These are phyloP conservation scores for Unio pictorum DNA, from an alignment of 2,888 invertebrate species.

Conservation along the genomic window DNA sequence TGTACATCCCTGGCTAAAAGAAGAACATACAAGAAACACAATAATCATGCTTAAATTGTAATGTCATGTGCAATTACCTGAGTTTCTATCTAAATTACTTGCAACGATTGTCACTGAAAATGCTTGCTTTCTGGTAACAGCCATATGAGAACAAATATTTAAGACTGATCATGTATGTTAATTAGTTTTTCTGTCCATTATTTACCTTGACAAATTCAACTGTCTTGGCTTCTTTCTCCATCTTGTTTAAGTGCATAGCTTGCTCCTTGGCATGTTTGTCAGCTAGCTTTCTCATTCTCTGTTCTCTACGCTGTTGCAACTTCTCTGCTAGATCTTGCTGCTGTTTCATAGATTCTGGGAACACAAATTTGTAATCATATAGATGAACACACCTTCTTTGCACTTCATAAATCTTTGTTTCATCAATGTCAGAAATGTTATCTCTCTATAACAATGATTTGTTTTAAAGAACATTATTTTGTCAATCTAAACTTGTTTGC, in stretches of 20 bases:
- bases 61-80: too few species aligned
- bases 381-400: neutral
- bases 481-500: too few species aligned
- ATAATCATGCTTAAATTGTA: too few species aligned
- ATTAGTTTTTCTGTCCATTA: too few species aligned
- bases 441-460: neutral
- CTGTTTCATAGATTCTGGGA: constrained; percentile 45
- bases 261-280: constrained; percentile 58
- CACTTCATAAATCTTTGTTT: too few species aligned
- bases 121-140: neutral
- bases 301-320: constrained; percentile 41
- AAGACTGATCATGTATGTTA: too few species aligned
- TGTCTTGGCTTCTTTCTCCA: constrained; percentile 45
- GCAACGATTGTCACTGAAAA: neutral
- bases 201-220: constrained; percentile 55
- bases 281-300: constrained; percentile 41
- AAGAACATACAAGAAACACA: too few species aligned
- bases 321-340: constrained; percentile 56
- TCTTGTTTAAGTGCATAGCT: constrained; percentile 42
- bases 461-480: neutral
- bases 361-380: neutral
- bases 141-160: too few species aligned
- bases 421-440: neutral
- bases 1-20: too few species aligned
- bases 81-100: too few species aligned